Conservation (phyloP, 2,113 vertebrate genomes). For the Muntiacus muntjak region DNA sequence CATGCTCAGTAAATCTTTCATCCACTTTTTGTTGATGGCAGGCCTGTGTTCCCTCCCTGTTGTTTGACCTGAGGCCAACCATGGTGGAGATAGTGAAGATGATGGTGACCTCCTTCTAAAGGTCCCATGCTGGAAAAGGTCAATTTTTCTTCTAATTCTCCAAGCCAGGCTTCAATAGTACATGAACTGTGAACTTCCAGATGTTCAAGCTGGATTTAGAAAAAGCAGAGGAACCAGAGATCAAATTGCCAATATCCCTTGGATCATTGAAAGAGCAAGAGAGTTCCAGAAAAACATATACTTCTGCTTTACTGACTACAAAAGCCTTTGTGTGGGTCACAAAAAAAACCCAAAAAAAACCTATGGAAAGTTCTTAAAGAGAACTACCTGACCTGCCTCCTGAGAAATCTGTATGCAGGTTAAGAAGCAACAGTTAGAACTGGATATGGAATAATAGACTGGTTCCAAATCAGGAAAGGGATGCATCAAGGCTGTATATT, state of each 20-base stretch:
- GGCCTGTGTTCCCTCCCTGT: not conserved
- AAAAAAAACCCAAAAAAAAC: not conserved
- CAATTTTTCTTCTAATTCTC: not conserved
- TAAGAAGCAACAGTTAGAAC: not conserved
- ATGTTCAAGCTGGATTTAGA: not conserved
- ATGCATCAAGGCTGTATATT: not conserved
- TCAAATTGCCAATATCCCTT: not conserved
- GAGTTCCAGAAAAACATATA: not conserved
- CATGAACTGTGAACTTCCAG: accelerated
- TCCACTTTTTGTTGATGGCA: not conserved
- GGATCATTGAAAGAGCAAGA: not conserved
- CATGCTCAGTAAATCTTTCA: not conserved
- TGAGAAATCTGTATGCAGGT: not conserved
- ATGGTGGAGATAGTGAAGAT: not conserved
- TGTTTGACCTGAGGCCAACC: not conserved
- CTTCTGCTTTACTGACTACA: not conserved
- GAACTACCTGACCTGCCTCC: not conserved
- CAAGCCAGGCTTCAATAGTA: not conserved
- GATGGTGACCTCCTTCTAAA: not conserved
- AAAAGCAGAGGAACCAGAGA: not conserved
- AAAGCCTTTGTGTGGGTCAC: not conserved
- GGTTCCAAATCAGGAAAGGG: not conserved
- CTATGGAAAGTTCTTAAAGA: not conserved
- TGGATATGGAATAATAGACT: not conserved
- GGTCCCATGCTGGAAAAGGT: not conserved